Evolutionary conservation across 92 coral and sea anemone species (phyloP).

Genomic region (Epizoanthus fatuus): DNA sequence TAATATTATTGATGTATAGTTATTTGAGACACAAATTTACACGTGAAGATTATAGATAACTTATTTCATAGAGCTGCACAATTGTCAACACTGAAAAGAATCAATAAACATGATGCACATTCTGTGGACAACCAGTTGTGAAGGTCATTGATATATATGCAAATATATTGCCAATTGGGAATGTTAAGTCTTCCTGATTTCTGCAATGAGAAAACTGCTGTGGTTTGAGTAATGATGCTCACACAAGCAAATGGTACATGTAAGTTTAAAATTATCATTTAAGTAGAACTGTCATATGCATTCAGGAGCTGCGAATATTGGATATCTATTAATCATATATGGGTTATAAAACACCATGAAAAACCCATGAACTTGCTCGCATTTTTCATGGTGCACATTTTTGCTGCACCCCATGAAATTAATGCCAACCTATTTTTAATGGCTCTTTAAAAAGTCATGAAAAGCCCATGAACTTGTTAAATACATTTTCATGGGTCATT

Average conservation of each 20-base stretch:
- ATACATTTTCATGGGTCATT: background rate
- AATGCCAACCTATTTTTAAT: background rate
- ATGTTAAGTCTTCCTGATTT: background rate
- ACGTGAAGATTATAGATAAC: background rate
- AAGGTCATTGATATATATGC: background rate
- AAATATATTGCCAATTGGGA: background rate
- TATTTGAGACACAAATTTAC: background rate
- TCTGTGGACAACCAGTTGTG: background rate
- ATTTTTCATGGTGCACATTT: background rate
- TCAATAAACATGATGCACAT: background rate
- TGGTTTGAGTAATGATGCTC: background rate
- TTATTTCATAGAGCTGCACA: background rate
- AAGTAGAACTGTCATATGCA: background rate
- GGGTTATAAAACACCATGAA: background rate
- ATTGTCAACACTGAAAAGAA: background rate
- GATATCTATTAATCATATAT: background rate
- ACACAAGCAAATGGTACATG: background rate
- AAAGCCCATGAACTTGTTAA: background rate
- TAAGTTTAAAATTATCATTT: background rate
- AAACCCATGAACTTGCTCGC: background rate
- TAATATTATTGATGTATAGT: background rate
- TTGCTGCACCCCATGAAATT: background rate
- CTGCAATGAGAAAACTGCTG: background rate
- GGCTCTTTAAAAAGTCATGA: background rate
- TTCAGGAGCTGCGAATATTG: background rate